Evolutionary conservation across 2,113 vertebrate species (phyloP).

Genomic region (Pelobates fuscus): DNA sequence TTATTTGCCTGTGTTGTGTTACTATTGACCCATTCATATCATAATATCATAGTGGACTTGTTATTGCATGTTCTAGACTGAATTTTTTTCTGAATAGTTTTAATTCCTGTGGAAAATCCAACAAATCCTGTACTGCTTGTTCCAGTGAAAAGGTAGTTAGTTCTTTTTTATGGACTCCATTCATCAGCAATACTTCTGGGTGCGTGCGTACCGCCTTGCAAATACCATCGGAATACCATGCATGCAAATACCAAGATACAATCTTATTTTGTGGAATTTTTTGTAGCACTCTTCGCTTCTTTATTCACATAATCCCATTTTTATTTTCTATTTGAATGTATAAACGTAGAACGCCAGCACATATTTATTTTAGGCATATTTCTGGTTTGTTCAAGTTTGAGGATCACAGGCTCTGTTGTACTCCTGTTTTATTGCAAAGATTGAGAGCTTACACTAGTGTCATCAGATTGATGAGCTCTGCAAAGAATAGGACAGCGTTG

Average conservation of each 20-base stretch:
- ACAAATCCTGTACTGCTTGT: slow-evolving; percentile 24
- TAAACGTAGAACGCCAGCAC: background rate
- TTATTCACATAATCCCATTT: background rate
- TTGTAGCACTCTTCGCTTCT: slow-evolving; percentile 47
- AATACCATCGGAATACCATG: slow-evolving; percentile 34
- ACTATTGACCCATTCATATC: background rate
- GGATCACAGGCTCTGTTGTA: slow-evolving; percentile 16
- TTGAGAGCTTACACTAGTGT: background rate
- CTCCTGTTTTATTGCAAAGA: slow-evolving; percentile 33
- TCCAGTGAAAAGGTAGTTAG: slow-evolving; percentile 26
- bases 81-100: slow-evolving; percentile 21
- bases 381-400: background rate
- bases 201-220: slow-evolving; percentile 4
- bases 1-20: background rate
- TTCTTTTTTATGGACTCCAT: slow-evolving; percentile 17
- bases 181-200: slow-evolving; percentile 3
- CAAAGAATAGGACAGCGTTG: slow-evolving; percentile 38
- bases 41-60: slow-evolving; percentile 3
- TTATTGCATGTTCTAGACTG: slow-evolving; percentile 25
- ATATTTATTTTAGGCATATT: background rate
- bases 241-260: slow-evolving; percentile 41
- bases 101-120: slow-evolving; percentile 34
- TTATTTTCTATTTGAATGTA: background rate
- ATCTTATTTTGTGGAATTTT: slow-evolving; percentile 46
- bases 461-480: slow-evolving; percentile 46